Evolutionary conservation across 2,113 vertebrate species (phyloP).

Genomic region (Heterochromis multidens): DNA sequence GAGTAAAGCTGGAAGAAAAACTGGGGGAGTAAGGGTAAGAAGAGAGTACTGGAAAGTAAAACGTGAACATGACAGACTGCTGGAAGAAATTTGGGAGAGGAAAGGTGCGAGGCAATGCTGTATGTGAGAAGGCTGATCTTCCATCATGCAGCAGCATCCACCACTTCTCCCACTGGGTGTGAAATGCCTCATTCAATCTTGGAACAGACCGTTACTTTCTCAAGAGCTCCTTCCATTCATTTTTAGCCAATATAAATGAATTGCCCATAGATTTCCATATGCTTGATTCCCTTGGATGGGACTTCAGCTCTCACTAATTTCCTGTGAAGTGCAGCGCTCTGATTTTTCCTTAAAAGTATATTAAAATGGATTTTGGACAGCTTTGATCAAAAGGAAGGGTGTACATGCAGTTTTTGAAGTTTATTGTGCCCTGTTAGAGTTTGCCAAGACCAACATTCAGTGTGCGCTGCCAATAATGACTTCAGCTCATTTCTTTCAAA

Average conservation of each 20-base stretch:
- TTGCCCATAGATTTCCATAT: constrained; percentile 60
- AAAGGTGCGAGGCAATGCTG: neutral
- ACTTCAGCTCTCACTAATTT: constrained; percentile 46
- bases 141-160: constrained; percentile 14
- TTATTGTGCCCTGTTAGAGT: constrained; percentile 32
- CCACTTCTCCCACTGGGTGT: constrained; percentile 35
- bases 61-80: neutral
- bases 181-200: constrained; percentile 60
- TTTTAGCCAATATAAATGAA: constrained; percentile 60
- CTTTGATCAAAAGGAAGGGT: constrained; percentile 53
- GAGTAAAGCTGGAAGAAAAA: neutral
- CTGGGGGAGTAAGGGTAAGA: neutral
- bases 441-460: constrained; percentile 57
- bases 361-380: constrained; percentile 53
- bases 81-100: neutral
- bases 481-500: constrained; percentile 47
- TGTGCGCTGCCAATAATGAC: constrained; percentile 53
- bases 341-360: constrained; percentile 54
- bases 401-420: constrained; percentile 34
- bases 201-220: constrained; percentile 42
- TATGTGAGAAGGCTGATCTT: neutral
- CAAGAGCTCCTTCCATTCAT: constrained; percentile 55
- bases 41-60: neutral
- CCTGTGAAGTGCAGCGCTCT: constrained; percentile 45
- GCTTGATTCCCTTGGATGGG: constrained; percentile 53